A percentile compares a stretch with the other conserved stretches of the same genome.
These are phyloP conservation scores for Centropus unirufus DNA, from an alignment of 2,113 vertebrate species.

Conservation along the genomic window DNA sequence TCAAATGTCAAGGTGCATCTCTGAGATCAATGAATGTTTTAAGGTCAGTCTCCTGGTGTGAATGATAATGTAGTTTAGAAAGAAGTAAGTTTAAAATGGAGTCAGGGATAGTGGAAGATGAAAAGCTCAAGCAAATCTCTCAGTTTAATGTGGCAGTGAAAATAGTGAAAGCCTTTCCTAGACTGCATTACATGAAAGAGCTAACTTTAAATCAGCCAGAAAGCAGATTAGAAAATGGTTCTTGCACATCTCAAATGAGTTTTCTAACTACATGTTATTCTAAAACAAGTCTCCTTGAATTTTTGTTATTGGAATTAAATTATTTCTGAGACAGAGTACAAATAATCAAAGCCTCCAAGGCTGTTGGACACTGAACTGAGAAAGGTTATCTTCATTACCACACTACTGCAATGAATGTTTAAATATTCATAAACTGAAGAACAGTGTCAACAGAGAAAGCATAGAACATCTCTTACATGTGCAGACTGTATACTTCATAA, in stretches of 20 bases:
- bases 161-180: background rate
- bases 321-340: background rate
- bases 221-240: background rate
- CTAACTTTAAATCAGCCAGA: slow-evolving; percentile 4
- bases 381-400: slow-evolving; percentile 20
- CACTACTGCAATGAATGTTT: background rate
- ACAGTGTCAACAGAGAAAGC: background rate
- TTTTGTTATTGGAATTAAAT: slow-evolving; percentile 22
- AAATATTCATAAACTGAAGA: slow-evolving; percentile 42
- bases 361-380: background rate
- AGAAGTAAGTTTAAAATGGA: background rate
- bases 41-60: background rate
- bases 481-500: background rate
- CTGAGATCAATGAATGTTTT: background rate
- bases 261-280: background rate
- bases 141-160: background rate
- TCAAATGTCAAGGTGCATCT: background rate
- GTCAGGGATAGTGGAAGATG: background rate
- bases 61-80: background rate
- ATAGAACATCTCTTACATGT: background rate
- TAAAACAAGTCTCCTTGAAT: background rate
- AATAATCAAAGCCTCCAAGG: background rate
- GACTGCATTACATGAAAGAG: background rate
- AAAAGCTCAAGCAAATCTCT: background rate
- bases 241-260: background rate